Base-by-base conservation (phyloP, 2,888 invertebrate species). In the Atethmia centrago region DNA sequence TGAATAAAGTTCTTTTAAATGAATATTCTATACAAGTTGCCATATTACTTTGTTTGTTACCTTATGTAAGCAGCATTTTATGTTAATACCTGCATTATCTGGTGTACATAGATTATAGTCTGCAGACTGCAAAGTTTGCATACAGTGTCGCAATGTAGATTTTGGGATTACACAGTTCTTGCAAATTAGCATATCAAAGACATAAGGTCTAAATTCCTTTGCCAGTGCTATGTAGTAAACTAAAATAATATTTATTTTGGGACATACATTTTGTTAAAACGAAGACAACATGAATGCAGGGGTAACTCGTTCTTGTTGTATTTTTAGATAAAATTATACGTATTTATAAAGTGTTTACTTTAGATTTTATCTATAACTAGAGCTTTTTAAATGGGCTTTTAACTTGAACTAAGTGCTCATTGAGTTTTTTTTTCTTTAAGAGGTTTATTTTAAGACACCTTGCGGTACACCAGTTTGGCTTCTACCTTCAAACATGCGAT, bases 221-320 rank as follows among this genome's bases (percentile, higher is more conserved):
- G 64, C 19, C 42, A n/a, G 28, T 45, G 49, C 8, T 40, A 49
- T 40, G 42, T 49, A 65, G 69, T 71, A 65, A 71, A 82, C 75
- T 72, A 67, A 77, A 84, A 81, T 77, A 83, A 82, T 81, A 85
- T 86, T 80, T 83, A 86, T 88, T 89, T 87, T 88, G 67, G 82
- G 70, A 77, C 72, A 75, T 69, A 77, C 78, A 74, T 73, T 74
- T 47, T 65, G 84, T 78, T 84, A 74, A 80, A 79, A 78, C 84
- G 74, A 86, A 88, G 85, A 88, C 79, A 82, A 83, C 81, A 65
- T 79, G 70, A 61, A 73, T 62, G 80, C 74, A 87, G 83, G 89
- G 85, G 84, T 84, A 83, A 85, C 81, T 74, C 69, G 77, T 74
- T 84, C 68, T 61, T 71, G 73, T 74, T 74, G 64, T 85, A 83